These are phyloP conservation scores for Danaus melanippus DNA, from an alignment of 1,140 invertebrate genomes.

Conservation along the genomic window DNA sequence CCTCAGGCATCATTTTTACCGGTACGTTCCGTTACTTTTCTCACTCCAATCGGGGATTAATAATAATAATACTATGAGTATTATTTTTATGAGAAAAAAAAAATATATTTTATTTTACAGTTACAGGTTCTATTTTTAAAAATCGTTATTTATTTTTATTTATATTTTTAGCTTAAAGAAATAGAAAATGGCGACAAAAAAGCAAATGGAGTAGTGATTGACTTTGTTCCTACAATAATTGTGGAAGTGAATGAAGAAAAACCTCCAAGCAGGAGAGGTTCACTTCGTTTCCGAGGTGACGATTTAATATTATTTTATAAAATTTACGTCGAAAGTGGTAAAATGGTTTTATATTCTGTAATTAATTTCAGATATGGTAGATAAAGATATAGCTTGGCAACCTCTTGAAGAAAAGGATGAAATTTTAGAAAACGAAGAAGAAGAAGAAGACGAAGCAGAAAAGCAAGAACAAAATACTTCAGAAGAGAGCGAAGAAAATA, in stretches of 20 bases:
- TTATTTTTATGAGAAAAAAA: no score
- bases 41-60: no score
- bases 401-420: slow-evolving; percentile 69
- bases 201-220: slow-evolving; percentile 50
- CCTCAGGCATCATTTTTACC: slow-evolving; percentile 60
- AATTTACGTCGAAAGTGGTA: slow-evolving; percentile 1
- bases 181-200: slow-evolving; percentile 46
- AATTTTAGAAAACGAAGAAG: slow-evolving; percentile 66
- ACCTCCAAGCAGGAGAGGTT: slow-evolving; percentile 40
- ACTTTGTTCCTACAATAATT: slow-evolving; percentile 43
- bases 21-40: slow-evolving; percentile 21
- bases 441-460: slow-evolving; percentile 42
- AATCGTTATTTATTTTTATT: slow-evolving; percentile 11
- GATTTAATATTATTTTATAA: background rate
- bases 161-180: slow-evolving; percentile 39
- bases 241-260: slow-evolving; percentile 49
- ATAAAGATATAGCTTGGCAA: slow-evolving; percentile 69
- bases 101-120: no score
- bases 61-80: no score
- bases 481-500: slow-evolving; percentile 22
- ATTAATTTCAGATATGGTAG: slow-evolving; percentile 45
- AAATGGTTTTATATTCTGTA: background rate
- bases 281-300: slow-evolving; percentile 54
- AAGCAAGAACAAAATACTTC: slow-evolving; percentile 31
- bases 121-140: slow-evolving; percentile 1